These are phyloP conservation scores for Conger conger DNA, from an alignment of 2,113 vertebrate species.

Conservation along the genomic window DNA sequence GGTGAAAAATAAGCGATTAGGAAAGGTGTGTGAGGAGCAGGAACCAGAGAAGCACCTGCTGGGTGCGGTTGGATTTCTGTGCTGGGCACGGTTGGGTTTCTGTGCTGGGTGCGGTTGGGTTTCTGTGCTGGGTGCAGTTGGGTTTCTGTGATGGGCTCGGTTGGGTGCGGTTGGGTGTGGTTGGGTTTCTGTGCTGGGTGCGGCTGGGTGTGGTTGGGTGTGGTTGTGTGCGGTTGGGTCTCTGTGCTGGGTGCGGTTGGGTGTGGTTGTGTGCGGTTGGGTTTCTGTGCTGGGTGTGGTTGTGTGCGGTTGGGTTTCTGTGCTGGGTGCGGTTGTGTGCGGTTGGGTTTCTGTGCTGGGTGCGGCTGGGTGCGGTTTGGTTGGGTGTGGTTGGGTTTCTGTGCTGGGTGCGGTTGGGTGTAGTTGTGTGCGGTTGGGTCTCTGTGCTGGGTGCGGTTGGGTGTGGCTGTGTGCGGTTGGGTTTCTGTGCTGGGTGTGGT, in stretches of 20 bases:
- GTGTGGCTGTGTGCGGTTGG: too few relatives aligned
- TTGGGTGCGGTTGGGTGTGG: too few relatives aligned
- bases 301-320: background rate
- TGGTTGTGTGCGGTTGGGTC: too few relatives aligned
- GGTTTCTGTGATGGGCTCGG: too few relatives aligned
- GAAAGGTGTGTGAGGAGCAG: background rate
- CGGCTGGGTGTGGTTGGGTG: background rate
- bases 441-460: background rate
- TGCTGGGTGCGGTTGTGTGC: background rate
- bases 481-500: background rate
- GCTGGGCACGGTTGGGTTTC: background rate
- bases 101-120: too few relatives aligned
- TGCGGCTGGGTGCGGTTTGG: background rate
- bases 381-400: too few relatives aligned
- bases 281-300: background rate
- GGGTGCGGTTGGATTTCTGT: too few relatives aligned
- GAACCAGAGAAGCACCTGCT: background rate
- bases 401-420: background rate
- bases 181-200: background rate
- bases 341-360: background rate
- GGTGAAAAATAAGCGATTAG: too few relatives aligned
- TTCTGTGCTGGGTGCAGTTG: background rate
- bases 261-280: too few relatives aligned
- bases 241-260: background rate
- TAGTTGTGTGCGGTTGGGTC: too few relatives aligned